Evolutionary conservation across 2,888 invertebrate genomes (phyloP).

Genomic region (Brachypterus glaber): DNA sequence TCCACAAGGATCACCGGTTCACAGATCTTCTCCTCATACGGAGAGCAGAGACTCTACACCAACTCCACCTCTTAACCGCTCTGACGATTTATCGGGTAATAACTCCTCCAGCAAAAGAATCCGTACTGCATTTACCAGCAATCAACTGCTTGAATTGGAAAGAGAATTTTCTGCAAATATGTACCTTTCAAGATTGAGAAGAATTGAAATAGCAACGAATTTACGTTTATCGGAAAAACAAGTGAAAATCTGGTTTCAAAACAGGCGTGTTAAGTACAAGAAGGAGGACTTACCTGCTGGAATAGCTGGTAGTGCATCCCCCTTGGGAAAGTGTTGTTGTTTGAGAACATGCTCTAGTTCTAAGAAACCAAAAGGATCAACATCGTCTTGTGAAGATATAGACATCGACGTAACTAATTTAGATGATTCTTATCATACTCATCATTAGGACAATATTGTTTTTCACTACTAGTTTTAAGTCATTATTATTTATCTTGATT

Average conservation of each 20-base stretch:
- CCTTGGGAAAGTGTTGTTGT: conserved; percentile 42
- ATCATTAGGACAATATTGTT: too few relatives aligned
- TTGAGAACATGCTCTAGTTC: conserved; percentile 39
- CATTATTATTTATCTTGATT: too few relatives aligned
- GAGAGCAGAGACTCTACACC: conserved; percentile 48
- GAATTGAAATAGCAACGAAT: conserved; percentile 89
- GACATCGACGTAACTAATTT: conserved; percentile 37
- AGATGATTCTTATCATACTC: conserved; percentile 25
- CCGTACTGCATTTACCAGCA: conserved; percentile 88
- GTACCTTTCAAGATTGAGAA: conserved; percentile 77
- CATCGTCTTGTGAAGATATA: conserved; percentile 34
- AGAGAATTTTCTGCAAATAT: conserved; percentile 83
- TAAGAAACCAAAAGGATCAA: conserved; percentile 27
- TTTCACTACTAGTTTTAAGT: too few relatives aligned
- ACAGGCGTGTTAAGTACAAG: conserved; percentile 86
- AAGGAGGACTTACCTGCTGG: conserved; percentile 64
- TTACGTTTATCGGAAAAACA: conserved; percentile 86
- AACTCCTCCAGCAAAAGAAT: conserved; percentile 76
- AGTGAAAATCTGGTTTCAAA: conserved; percentile 94
- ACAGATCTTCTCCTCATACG: conserved; percentile 22
- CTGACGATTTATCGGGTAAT: conserved; percentile 41
- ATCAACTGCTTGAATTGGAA: conserved; percentile 77
- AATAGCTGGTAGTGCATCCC: conserved; percentile 13
- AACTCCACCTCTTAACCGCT: conserved; percentile 43
- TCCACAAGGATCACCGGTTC: conserved; percentile 19